phyloP scores from a whole-genome alignment of 1,140 invertebrate genomes.

The Pygmarrhopalites habei region DNA sequence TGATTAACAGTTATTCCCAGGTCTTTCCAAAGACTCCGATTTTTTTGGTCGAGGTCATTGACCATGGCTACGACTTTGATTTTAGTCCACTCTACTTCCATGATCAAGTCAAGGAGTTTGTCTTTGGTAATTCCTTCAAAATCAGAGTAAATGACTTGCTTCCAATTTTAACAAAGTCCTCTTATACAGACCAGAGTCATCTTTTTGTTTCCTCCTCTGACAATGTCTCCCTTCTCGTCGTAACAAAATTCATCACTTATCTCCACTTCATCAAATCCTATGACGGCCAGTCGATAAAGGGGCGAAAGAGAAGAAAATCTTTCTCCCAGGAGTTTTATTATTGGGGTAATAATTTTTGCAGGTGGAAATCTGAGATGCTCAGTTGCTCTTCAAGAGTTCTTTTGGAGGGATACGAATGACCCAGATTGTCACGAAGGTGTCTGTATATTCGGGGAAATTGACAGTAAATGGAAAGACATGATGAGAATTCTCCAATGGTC shows the following conservation, averaged over 20 bases:
- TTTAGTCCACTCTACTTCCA: conserved; percentile 13
- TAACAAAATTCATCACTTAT: no score
- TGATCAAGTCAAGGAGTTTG: conserved; percentile 26
- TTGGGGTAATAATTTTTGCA: no score
- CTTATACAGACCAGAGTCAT: conserved; percentile 22
- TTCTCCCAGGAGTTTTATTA: no score
- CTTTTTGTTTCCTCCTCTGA: not conserved
- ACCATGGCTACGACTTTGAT: conserved; percentile 25
- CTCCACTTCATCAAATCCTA: no score
- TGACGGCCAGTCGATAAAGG: no score
- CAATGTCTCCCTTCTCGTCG: no score
- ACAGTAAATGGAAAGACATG: not conserved
- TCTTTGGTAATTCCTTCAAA: conserved; percentile 39
- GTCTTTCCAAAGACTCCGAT: not conserved
- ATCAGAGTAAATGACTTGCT: conserved; percentile 41
- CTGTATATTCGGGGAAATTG: no score
- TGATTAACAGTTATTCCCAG: not conserved
- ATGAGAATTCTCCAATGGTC: not conserved
- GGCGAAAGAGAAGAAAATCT: no score
- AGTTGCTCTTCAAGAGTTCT: no score
- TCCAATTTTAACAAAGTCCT: conserved; percentile 41
- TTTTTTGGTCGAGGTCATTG: conserved; percentile 23
- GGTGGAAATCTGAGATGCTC: no score
- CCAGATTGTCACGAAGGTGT: no score
- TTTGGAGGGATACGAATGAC: no score